Percentiles rank a stretch among this genome's conserved stretches.
Evolutionary conservation across 2,113 vertebrate genomes (phyloP).

Genomic region (Glaucomys volans): DNA sequence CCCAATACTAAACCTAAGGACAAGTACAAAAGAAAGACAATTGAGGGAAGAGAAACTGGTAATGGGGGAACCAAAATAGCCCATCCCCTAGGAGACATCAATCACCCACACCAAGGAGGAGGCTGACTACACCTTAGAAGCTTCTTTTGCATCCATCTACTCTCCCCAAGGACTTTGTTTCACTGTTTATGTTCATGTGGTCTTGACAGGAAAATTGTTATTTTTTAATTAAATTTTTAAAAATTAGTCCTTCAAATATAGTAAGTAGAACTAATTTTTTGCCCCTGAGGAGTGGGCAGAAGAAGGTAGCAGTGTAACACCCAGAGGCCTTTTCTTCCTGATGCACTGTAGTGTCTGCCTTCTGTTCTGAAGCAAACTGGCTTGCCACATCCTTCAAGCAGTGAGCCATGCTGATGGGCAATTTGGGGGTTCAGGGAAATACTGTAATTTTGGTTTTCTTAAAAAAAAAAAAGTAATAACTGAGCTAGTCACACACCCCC

Average conservation of each 20-base stretch:
- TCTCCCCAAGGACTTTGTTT: conserved; percentile 72
- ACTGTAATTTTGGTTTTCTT: conserved; percentile 30
- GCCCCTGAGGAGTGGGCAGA: conserved; percentile 76
- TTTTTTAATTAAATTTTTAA: conserved; percentile 82
- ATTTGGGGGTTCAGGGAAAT: not conserved
- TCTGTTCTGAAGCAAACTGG: conserved; percentile 47
- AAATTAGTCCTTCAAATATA: conserved; percentile 82
- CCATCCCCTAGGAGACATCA: conserved; percentile 56
- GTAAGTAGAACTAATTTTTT: conserved; percentile 81
- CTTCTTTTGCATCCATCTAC: conserved; percentile 72
- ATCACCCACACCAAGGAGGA: conserved; percentile 51
- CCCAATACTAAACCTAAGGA: conserved; percentile 82
- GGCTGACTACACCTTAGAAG: conserved; percentile 78
- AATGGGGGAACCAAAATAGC: conserved; percentile 41
- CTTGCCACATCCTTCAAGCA: conserved; percentile 54
- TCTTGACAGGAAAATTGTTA: conserved; percentile 82
- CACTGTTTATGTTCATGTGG: conserved; percentile 83
- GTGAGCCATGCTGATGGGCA: conserved; percentile 38
- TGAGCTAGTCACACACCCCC: conserved; percentile 1
- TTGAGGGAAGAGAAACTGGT: conserved; percentile 81
- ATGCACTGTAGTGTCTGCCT: conserved; percentile 59
- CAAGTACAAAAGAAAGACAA: conserved; percentile 83
- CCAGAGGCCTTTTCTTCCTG: conserved; percentile 72
- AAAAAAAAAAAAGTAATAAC: not conserved
- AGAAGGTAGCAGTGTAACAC: conserved; percentile 39